phyloP scores from a whole-genome alignment of 2,888 invertebrate genomes.

The Agrypnus murinus region DNA sequence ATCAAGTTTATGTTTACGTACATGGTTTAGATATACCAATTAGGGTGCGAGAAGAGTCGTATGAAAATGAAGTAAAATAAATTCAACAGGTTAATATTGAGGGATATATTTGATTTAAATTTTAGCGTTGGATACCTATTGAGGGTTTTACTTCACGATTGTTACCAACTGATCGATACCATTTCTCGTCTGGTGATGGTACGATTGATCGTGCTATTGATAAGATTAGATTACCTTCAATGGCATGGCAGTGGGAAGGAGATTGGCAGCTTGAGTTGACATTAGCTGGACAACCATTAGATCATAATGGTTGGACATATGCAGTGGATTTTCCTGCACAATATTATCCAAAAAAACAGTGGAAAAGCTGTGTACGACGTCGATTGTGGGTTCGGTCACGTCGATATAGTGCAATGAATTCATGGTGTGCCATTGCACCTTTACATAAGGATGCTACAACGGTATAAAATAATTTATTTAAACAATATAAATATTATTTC shows the following conservation, averaged over 20 bases:
- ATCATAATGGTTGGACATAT: slow-evolving; percentile 95
- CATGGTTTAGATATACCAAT: slow-evolving; percentile 93
- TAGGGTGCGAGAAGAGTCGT: slow-evolving; percentile 90
- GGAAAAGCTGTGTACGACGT: slow-evolving; percentile 93
- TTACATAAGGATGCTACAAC: slow-evolving; percentile 91
- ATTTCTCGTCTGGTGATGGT: slow-evolving; percentile 91
- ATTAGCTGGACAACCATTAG: slow-evolving; percentile 89
- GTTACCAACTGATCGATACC: slow-evolving; percentile 90
- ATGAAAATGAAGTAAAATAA: slow-evolving; percentile 87
- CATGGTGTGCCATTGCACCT: slow-evolving; percentile 94
- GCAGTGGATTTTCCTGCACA: slow-evolving; percentile 93
- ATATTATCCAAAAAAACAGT: slow-evolving; percentile 86
- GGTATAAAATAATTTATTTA: slow-evolving; percentile 65
- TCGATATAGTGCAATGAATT: slow-evolving; percentile 91
- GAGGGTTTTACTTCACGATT: slow-evolving; percentile 90
- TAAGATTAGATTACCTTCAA: slow-evolving; percentile 89
- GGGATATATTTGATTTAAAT: slow-evolving; percentile 39
- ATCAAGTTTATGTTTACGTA: slow-evolving; percentile 94
- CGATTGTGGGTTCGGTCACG: slow-evolving; percentile 93
- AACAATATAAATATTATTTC: neutral
- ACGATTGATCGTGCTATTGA: slow-evolving; percentile 84
- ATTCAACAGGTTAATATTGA: neutral
- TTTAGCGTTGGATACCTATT: slow-evolving; percentile 89
- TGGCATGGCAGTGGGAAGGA: slow-evolving; percentile 98
- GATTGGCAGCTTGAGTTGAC: slow-evolving; percentile 93